Base-by-base conservation (phyloP, 1,140 invertebrate genomes). In the Chlorops oryzae region DNA sequence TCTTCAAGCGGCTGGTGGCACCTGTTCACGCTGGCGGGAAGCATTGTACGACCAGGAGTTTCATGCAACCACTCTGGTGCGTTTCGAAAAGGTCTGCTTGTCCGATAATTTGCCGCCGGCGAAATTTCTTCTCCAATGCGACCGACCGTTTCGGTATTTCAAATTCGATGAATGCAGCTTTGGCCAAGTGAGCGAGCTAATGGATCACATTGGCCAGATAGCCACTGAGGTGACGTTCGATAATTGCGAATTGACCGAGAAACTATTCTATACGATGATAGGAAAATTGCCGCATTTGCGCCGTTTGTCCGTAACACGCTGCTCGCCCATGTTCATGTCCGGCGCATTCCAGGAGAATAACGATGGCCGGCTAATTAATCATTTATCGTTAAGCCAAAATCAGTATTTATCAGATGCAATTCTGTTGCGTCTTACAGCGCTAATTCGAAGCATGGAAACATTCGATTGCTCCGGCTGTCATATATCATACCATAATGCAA, bases 321-420 rank as follows among this genome's bases (percentile, higher is more conserved):
- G 84, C 58, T 78, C 82, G 57, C 81, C 84, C 44, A 70, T 86
- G 10, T 81, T 87, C 40, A 86, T 87, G 81, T 81, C 81, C 22
- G 86, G 84, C 10, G 76, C 77, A 2, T 68, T 87, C 18, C 62
- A 86, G 34, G 82, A 83, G 57, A 75, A 75, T 51, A 73, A 76
- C 54, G 70, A 69, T 24, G 80, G 80, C 56, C 68, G 76, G 23
- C 56, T 34, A 48, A 71, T 87, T 12, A 76, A 70, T 52, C 69
- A 73, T 39, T 63, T 88, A 22, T 81, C 78, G 51, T 62, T 88
- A 48, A 76, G 77, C 10, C 77, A 78, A 28, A 84, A 86, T 61
- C 75, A 83, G 47, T 86, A 85, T 63, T 64, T 87, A 1, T 84
- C 84, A 2, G 86, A 88, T 76, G 79, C 79, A 27, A 70, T 85